These are phyloP conservation scores for Bombus soroeensis DNA, from an alignment of 1,140 invertebrate genomes.

Conservation along the genomic window DNA sequence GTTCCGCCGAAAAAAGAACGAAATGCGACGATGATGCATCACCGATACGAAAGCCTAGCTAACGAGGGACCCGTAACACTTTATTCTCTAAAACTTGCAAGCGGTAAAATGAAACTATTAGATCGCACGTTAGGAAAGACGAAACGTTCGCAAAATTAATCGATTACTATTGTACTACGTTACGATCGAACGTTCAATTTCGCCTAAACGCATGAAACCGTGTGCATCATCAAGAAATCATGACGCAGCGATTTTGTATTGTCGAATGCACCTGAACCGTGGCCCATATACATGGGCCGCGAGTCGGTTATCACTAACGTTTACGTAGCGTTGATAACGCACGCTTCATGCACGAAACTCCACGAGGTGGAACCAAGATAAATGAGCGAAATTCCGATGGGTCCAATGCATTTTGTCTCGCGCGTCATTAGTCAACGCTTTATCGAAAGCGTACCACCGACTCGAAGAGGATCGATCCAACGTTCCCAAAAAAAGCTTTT, in stretches of 20 bases:
- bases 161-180: neutral
- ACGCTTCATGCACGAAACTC: conserved; percentile 38
- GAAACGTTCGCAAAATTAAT: neutral
- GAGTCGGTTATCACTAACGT: conserved; percentile 35
- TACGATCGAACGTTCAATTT: neutral
- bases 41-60: neutral
- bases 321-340: conserved; percentile 42
- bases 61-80: neutral
- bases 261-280: conserved; percentile 11
- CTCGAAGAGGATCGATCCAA: neutral
- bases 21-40: conserved; percentile 46
- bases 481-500: neutral
- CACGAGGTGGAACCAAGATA: conserved; percentile 45
- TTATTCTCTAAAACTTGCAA: neutral
- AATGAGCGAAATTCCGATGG: conserved; percentile 40
- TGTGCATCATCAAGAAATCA: conserved; percentile 11
- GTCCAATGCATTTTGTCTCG: conserved; percentile 18
- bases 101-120: neutral
- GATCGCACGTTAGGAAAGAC: too few relatives aligned
- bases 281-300: neutral
- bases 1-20: conserved; percentile 9
- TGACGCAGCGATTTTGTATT: conserved; percentile 12
- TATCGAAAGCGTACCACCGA: conserved; percentile 11
- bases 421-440: conserved; percentile 48
- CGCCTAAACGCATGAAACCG: neutral